Evolutionary conservation across 2,113 vertebrate species (phyloP), one percentile per base, ranked within the genome.

Genomic region (Lepus europaeus): DNA sequence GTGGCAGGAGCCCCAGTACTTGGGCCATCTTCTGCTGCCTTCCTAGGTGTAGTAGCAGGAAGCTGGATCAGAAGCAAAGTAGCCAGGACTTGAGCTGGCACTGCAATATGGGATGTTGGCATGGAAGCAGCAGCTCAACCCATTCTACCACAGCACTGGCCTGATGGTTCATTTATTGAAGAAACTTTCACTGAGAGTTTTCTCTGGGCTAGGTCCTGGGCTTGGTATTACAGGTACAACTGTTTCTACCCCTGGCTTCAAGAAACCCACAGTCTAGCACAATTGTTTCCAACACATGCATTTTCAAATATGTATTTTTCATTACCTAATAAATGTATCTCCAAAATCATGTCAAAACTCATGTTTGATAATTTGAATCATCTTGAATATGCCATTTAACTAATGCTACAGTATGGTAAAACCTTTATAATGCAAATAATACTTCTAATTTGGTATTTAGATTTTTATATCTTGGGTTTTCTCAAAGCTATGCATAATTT

Each of bases 91-190:
- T 7, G 45, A 45, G 45, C 45, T 59, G 12, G 56, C 56, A 59
- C 13, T 59, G 56, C 56, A 59, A 59, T 59, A 59, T 59, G 56
- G 56, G 56, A 59, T 59, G 13, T 13, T 1, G 17, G 56, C 56
- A 17, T 59, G 56, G 12, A 59, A 59, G 13, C 56, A 59, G 56
- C 5, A 8, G 56, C 17, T 16, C 12, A 59, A 59, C 56, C 56
- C 17, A 59, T 8, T 16, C 9, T 17, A 59, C 17, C 56, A 59
- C 13, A 59, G 17, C 56, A 59, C 56, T 59, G 56, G 17, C 56
- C 56, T 80, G 79, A 76, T 89, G 20, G 53, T n/a, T 92, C 39
- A 20, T 82, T 91, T 89, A 70, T 25, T 93, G 81, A 82, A 95
- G 36, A 90, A 93, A 68, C 11, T n/a, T 81, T 63, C 11, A 6